Conservation (phyloP, 2,113 vertebrate species). For the Rhinoderma darwinii region DNA sequence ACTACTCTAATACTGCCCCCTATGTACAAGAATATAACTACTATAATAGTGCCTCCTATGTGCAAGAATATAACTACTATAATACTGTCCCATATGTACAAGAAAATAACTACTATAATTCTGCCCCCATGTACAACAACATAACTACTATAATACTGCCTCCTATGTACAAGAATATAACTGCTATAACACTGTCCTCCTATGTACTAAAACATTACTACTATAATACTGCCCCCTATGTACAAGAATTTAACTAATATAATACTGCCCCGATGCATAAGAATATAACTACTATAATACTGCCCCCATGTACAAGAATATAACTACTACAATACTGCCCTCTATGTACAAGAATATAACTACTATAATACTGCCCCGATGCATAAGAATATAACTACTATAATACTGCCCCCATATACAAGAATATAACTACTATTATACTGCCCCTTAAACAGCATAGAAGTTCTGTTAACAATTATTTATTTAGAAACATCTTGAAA, state of each 20-base stretch:
- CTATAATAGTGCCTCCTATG: not conserved
- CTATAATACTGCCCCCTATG: not conserved
- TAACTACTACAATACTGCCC: no score
- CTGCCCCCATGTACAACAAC: not conserved
- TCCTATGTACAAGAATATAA: not conserved
- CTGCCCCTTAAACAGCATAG: no score
- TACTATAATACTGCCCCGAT: no score
- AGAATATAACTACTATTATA: no score
- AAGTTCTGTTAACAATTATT: no score
- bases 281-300: not conserved
- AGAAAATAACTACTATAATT: no score
- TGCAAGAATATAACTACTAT: not conserved
- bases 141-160: not conserved
- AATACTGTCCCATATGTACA: not conserved
- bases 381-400: no score
- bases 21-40: conserved; percentile 2
- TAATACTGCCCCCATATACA: no score
- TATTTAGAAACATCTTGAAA: no score
- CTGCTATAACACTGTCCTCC: not conserved
- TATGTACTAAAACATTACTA: not conserved
- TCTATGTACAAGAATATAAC: no score
- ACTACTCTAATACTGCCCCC: no score
- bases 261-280: not conserved
- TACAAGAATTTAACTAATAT: not conserved
- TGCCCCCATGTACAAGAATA: no score